A percentile compares a stretch with the other conserved stretches of the same genome.
phyloP scores from a whole-genome alignment of 30 jellyfish, hydroid and myxozoan species.

The Clytia hemisphaerica region DNA sequence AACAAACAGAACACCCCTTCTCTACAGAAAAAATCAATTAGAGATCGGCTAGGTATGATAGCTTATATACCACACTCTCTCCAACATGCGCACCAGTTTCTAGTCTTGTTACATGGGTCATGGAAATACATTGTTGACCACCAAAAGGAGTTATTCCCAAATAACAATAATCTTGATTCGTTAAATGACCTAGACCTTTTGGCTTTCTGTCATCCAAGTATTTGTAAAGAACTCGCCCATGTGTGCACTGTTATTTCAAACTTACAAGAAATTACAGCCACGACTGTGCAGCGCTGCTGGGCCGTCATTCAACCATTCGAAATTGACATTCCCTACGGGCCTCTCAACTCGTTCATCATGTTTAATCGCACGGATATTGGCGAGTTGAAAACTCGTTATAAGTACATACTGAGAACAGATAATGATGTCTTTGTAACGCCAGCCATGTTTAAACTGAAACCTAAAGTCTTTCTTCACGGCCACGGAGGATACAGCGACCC shows the following conservation, averaged over 20 bases:
- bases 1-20: too few species aligned
- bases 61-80: not conserved
- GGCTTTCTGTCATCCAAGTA: not conserved
- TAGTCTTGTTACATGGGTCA: not conserved
- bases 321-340: not conserved
- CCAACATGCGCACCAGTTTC: not conserved
- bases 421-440: not conserved
- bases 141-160: not conserved
- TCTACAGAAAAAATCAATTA: too few species aligned
- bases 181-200: not conserved
- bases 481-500: constrained; percentile 4
- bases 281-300: constrained; percentile 7
- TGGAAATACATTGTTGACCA: not conserved
- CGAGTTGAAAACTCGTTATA: not conserved
- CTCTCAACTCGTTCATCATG: constrained; percentile 11
- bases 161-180: not conserved
- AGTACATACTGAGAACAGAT: constrained; percentile 9
- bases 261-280: too few species aligned
- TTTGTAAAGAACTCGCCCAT: not conserved
- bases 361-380: not conserved
- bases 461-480: not conserved
- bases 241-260: not conserved
- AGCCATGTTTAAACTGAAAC: not conserved
- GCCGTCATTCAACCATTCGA: not conserved
- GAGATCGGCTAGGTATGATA: not conserved